Conservation (phyloP, 2,113 vertebrate genomes). For the Macaca mulatta region DNA sequence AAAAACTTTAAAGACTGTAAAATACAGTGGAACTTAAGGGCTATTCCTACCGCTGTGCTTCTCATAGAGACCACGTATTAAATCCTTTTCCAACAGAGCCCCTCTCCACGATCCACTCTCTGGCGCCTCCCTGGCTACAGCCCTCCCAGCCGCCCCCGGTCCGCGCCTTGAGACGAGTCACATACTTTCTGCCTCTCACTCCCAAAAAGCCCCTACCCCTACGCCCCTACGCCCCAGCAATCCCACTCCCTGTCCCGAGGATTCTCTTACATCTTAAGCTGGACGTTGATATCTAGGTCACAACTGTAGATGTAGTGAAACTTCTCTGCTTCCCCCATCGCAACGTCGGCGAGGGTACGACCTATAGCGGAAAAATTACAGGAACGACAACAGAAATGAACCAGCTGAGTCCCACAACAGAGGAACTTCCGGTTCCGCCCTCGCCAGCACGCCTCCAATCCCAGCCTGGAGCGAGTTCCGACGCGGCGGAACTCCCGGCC, state of each 20-base stretch:
- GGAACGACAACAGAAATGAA: rapidly evolving
- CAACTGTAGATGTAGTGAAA: conserved; percentile 97
- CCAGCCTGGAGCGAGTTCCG: rapidly evolving
- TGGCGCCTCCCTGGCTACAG: rapidly evolving
- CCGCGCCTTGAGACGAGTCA: not conserved
- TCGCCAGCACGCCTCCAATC: not conserved
- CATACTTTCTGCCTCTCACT: not conserved
- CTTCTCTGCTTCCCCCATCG: conserved; percentile 92
- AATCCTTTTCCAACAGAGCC: rapidly evolving
- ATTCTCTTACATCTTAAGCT: conserved; percentile 96
- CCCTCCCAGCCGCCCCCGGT: rapidly evolving
- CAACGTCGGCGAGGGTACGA: rapidly evolving
- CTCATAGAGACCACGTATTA: not conserved
- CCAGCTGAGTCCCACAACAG: not conserved
- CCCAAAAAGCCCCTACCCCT: no score
- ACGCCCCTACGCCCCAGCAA: not conserved
- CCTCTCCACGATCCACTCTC: not conserved
- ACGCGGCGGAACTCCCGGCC: not conserved
- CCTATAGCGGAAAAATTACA: rapidly evolving
- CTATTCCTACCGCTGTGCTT: not conserved
- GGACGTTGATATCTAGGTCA: conserved; percentile 97
- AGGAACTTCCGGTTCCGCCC: conserved; percentile 55
- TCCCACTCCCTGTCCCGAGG: not conserved
- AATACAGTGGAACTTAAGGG: not conserved
- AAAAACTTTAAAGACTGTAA: not conserved